phyloP scores from a whole-genome alignment of 2,888 invertebrate species.

The Barypeithes pellucidus region DNA sequence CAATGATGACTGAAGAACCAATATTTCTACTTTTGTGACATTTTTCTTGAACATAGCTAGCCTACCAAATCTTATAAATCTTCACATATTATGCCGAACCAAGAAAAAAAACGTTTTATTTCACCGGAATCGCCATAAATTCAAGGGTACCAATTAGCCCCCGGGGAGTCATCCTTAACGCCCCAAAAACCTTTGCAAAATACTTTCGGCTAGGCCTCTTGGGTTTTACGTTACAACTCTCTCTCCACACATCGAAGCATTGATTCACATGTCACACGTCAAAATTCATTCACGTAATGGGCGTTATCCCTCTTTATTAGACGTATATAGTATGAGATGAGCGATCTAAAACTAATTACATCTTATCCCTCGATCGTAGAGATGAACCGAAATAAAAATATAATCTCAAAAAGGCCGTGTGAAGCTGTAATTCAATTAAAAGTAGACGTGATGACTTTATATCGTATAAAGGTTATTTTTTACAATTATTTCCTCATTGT shows the following conservation, averaged over 20 bases:
- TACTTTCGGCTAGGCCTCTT: slow-evolving; percentile 38
- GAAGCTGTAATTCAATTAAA: too few species aligned
- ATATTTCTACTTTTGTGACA: too few species aligned
- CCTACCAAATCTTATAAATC: slow-evolving; percentile 14
- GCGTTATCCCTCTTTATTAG: slow-evolving; percentile 51
- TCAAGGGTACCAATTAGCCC: slow-evolving; percentile 63
- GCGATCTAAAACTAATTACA: slow-evolving; percentile 53
- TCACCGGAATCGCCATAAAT: slow-evolving; percentile 30
- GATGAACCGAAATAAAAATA: slow-evolving; percentile 36
- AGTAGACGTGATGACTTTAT: too few species aligned
- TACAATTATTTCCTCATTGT: too few species aligned
- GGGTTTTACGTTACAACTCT: slow-evolving; percentile 46
- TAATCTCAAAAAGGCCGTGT: not conserved
- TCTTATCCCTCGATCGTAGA: slow-evolving; percentile 33
- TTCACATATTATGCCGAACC: slow-evolving; percentile 2
- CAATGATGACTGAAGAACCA: too few species aligned
- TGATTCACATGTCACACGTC: slow-evolving; percentile 49
- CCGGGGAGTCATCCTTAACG: slow-evolving; percentile 62
- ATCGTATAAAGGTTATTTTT: too few species aligned
- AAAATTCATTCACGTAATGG: slow-evolving; percentile 50
- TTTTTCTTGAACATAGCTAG: not conserved
- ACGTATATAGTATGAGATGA: slow-evolving; percentile 46
- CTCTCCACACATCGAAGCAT: slow-evolving; percentile 44
- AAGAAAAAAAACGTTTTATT: slow-evolving; percentile 16
- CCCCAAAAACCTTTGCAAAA: slow-evolving; percentile 51